phyloP scores from a whole-genome alignment of 2,797 vertebrate genomes.

The Selene dorsalis region DNA sequence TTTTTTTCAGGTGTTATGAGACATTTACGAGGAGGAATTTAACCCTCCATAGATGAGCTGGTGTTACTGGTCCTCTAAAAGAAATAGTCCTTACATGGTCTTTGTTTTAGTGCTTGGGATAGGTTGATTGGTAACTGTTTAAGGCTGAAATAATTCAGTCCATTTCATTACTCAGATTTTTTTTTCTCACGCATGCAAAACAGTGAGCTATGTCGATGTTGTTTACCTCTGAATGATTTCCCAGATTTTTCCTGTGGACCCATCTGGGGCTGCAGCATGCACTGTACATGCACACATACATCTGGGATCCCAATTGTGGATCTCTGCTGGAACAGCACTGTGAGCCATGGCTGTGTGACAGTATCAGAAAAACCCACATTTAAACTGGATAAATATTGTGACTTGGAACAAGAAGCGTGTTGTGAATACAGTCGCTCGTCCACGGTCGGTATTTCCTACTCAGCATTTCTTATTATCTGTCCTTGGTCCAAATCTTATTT shows the following conservation, averaged over 20 bases:
- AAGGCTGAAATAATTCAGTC: background rate
- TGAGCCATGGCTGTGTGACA: constrained; percentile 17
- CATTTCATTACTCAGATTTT: background rate
- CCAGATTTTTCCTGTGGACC: constrained; percentile 66
- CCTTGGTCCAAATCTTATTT: constrained; percentile 4
- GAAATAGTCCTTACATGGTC: background rate
- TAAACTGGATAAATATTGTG: constrained; percentile 41
- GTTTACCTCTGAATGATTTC: constrained; percentile 61
- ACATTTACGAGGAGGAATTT: constrained; percentile 3
- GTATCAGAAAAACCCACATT: constrained; percentile 27
- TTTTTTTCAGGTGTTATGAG: background rate
- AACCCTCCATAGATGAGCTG: background rate
- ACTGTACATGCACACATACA: constrained; percentile 31
- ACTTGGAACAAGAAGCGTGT: constrained; percentile 37
- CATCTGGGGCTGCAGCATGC: constrained; percentile 57
- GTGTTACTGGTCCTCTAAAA: background rate
- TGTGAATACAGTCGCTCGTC: constrained; percentile 32
- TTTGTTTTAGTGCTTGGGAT: background rate
- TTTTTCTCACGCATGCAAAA: constrained; percentile 13
- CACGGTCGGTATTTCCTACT: background rate
- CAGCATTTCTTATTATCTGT: background rate
- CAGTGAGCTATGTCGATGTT: constrained; percentile 40
- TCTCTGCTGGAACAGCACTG: constrained; percentile 16
- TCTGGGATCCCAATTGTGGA: constrained; percentile 66
- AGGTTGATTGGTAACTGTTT: background rate